Evolutionary conservation across 2,888 invertebrate genomes (phyloP).

Genomic region (Pantelozetes paolii): DNA sequence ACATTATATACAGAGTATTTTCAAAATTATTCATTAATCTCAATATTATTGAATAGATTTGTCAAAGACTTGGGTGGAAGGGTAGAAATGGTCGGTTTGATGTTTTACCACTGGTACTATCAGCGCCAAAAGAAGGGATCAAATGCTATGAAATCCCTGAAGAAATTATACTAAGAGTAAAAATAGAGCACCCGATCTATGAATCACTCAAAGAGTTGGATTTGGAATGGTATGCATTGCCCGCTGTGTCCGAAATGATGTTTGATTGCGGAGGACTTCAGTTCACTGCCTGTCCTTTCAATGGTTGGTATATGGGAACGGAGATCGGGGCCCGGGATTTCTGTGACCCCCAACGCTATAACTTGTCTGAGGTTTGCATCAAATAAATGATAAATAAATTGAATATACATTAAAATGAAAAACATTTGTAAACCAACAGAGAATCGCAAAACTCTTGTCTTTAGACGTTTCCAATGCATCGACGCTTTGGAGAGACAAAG

Average conservation of each 20-base stretch:
- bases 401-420: not conserved
- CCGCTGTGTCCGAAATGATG: slow-evolving; percentile 53
- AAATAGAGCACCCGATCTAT: slow-evolving; percentile 53
- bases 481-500: slow-evolving; percentile 54
- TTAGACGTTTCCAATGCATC: slow-evolving; percentile 51
- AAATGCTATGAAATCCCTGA: slow-evolving; percentile 53
- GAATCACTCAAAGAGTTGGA: slow-evolving; percentile 52
- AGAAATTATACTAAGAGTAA: slow-evolving; percentile 52
- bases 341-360: slow-evolving; percentile 53
- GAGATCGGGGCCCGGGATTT: slow-evolving; percentile 54
- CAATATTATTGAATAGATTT: slow-evolving; percentile 48
- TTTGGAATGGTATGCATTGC: slow-evolving; percentile 54
- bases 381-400: not conserved
- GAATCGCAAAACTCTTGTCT: slow-evolving; percentile 51
- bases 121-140: slow-evolving; percentile 53
- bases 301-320: slow-evolving; percentile 56
- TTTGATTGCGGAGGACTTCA: slow-evolving; percentile 54
- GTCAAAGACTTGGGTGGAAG: slow-evolving; percentile 85
- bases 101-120: slow-evolving; percentile 53
- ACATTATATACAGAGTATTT: no score
- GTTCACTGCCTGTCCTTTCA: slow-evolving; percentile 54
- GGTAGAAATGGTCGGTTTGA: slow-evolving; percentile 69
- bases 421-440: slow-evolving; percentile 35
- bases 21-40: not conserved
- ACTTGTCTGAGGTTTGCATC: slow-evolving; percentile 49